Base-by-base conservation (phyloP, 2,888 invertebrate genomes). In the Dinocampus coccinellae region DNA sequence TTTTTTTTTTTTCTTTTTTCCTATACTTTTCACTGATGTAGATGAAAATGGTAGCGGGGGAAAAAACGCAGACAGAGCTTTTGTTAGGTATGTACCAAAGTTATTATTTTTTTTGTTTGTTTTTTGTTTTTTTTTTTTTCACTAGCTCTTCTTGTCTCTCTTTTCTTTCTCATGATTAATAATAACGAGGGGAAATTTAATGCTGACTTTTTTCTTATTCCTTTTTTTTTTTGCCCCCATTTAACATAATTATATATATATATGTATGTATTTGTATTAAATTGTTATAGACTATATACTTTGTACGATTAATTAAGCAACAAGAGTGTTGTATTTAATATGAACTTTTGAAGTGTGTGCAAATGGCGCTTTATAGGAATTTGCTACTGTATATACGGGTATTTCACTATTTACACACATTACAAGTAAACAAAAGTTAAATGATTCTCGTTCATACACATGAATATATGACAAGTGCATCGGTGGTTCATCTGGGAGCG, bases 391-490 rank as follows among this genome's bases (percentile, higher is more conserved):
- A 74, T 73, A 74, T 75, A 73, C 73, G 73, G 70, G 67, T 11
- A 11, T 36, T 39, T n/a, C n/a, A 74, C 63, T 69, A 74, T 75
- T 70, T 61, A 60, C 67, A 70, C 70, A 65, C 64, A 61, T 61
- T 69, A 62, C 70, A 73, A 75, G 73, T 73, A 74, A 77, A 77
- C 74, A 74, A 77, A 75, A 73, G 74, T 75, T 74, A 68, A 73
- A 69, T 73, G 74, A 77, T 74, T 73, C 68, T 58, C 63, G 42
- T 22, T 36, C 20, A 69, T 39, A 42, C 10, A 33, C n/a, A n/a
- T n/a, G n/a, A n/a, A n/a, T n/a, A n/a, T n/a, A n/a, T n/a, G n/a
- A 33, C 10, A 16, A 22, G 20, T 61, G 61, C 33, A 36, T 55
- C 65, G 29, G 65, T 55, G 22, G 53, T 66, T 36, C 55, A 66